A percentile compares a stretch with the other conserved stretches of the same genome.
Conservation (phyloP, 2,113 vertebrate species). For the Cettia cetti region DNA sequence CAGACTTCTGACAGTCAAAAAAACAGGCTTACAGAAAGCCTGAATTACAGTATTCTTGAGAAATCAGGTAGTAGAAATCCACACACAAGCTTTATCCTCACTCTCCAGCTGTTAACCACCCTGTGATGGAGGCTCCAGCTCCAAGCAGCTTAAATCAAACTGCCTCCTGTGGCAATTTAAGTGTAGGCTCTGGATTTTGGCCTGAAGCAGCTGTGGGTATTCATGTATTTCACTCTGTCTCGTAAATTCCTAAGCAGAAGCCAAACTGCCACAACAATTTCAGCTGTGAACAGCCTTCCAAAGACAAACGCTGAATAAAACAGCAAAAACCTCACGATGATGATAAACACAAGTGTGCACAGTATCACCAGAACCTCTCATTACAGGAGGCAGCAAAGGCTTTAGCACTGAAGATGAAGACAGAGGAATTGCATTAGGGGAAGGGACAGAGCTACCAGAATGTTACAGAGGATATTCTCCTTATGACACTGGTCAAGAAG, state of each 20-base stretch:
- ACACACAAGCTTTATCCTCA: neutral
- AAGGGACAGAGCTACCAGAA: neutral
- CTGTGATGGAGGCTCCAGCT: neutral
- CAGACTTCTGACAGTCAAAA: neutral
- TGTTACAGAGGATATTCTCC: neutral
- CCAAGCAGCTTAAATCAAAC: neutral
- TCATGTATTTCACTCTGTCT: neutral
- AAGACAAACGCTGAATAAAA: neutral
- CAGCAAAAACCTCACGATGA: neutral
- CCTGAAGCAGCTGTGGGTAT: neutral
- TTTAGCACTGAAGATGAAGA: neutral
- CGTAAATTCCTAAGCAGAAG: neutral
- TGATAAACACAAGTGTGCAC: neutral
- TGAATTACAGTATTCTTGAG: neutral
- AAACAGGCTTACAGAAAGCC: neutral
- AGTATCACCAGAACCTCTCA: neutral
- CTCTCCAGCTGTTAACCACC: neutral
- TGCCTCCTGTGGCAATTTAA: neutral
- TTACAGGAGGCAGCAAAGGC: neutral
- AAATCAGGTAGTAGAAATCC: neutral
- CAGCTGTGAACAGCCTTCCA: neutral
- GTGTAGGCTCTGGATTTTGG: neutral
- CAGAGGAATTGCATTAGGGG: neutral
- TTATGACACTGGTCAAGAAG: neutral
- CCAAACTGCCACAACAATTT: neutral